Evolutionary conservation across 2,113 vertebrate species (phyloP).

Genomic region (Malurus elegans): DNA sequence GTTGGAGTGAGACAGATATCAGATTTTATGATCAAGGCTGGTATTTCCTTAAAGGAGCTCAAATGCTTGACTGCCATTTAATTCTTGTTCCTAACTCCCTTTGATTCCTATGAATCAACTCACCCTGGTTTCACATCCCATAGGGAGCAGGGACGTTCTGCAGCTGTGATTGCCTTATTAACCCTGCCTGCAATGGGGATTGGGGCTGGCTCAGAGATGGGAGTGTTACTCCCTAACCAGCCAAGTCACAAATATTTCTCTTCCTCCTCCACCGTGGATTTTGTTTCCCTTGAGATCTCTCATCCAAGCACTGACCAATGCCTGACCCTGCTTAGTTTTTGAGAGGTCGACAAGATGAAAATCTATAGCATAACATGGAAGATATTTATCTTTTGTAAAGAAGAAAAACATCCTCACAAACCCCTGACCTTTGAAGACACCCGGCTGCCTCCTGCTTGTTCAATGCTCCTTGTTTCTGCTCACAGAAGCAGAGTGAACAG

Average conservation of each 20-base stretch:
- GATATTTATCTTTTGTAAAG: not conserved
- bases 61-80: not conserved
- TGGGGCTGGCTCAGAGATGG: not conserved
- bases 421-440: not conserved
- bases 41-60: not conserved
- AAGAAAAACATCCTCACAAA: not conserved
- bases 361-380: not conserved
- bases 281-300: not conserved
- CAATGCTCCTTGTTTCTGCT: not conserved
- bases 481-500: not conserved
- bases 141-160: not conserved
- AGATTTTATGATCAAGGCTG: not conserved
- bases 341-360: not conserved
- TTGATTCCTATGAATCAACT: not conserved
- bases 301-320: not conserved
- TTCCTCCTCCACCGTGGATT: not conserved
- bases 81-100: not conserved
- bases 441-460: slow-evolving; percentile 1
- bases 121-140: not conserved
- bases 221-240: not conserved
- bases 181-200: not conserved
- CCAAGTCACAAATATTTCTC: not conserved
- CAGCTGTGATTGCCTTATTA: not conserved
- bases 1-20: not conserved
- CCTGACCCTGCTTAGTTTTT: slow-evolving; percentile 18